Base-by-base conservation (phyloP, 30 jellyfish, hydroid and myxozoan genomes). In the Rhopilema esculentum region DNA sequence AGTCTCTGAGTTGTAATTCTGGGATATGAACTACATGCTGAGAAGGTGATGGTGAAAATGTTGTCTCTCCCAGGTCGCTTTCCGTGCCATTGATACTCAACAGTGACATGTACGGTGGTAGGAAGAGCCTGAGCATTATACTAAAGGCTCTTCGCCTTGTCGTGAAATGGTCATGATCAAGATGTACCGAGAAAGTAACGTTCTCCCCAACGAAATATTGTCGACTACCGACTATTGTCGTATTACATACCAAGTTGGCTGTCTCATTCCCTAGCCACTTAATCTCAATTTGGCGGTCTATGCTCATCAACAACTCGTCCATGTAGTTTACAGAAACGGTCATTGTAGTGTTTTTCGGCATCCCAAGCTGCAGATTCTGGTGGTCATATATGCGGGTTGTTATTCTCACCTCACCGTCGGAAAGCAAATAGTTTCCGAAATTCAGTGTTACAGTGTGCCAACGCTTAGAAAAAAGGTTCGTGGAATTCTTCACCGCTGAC, bases 91-190 rank as follows among this genome's bases (percentile, higher is more conserved):
- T 25, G 24, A 65, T 72, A 48, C 32, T 52, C 25, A 69, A 17
- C 73, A 71, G 48, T 8, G 80, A 25, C 92, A 84, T 1, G 26
- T 84, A 72, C 16, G 92, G 87, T 1, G 92, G 92, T 18, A 84
- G 32, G 49, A 69, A 53, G 32, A 84, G 27, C 31, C 25, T 71
- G 0, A 71, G 17, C 67, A 70, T 30, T 27, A 84, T 65, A n/a
- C 74, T 84, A 69, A 49, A 84, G 9, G 87, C 92, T 32, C 92
- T 84, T 25, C 61, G 86, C 40, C 18, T 29, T 22, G 80, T 57
- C 63, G 40, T 8, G 19, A 68, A 27, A 0, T 6, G 1, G 22
- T 63, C 33, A 18, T 66, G 85, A 18, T 52, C 15, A 18, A 83
- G 62, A 20, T 18, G 25, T 0, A 84, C 80, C 16, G 73, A 24